Percentiles rank a stretch among this genome's conserved stretches.
Evolutionary conservation across 2,113 vertebrate genomes (phyloP).

Genomic region (Candoia aspera): DNA sequence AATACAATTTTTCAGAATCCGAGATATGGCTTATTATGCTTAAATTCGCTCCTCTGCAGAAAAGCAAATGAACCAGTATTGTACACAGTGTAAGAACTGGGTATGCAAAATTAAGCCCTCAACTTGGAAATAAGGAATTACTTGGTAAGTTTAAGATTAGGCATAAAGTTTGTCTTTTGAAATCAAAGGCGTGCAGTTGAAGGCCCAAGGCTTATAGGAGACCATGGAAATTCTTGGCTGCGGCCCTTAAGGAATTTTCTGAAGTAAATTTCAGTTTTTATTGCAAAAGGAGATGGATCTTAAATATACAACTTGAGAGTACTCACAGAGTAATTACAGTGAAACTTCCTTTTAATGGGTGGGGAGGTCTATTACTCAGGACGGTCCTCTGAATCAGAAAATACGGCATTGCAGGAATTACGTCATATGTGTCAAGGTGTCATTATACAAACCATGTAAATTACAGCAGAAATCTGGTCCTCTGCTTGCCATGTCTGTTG

Average conservation of each 20-base stretch:
- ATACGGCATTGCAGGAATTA: too few species aligned
- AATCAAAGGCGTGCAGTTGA: background rate
- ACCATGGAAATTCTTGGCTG: background rate
- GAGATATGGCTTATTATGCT: background rate
- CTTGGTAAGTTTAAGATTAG: background rate
- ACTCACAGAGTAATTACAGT: background rate
- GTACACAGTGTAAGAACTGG: background rate
- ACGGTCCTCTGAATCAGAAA: too few species aligned
- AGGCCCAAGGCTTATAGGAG: fast-evolving
- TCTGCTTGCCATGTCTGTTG: too few species aligned
- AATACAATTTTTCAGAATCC: background rate
- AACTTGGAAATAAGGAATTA: background rate
- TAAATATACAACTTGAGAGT: background rate
- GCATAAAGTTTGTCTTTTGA: background rate
- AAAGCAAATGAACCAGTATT: background rate
- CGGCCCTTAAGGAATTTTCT: background rate
- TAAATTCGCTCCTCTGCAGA: background rate
- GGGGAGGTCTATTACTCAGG: background rate
- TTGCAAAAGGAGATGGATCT: background rate
- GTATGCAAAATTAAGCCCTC: background rate
- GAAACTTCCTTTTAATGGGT: background rate
- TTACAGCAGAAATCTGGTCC: too few species aligned
- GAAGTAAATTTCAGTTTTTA: background rate
- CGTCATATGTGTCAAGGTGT: too few species aligned
- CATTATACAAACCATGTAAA: too few species aligned